Base-by-base conservation (phyloP, 2,797 vertebrate genomes). In the Balearica regulorum region DNA sequence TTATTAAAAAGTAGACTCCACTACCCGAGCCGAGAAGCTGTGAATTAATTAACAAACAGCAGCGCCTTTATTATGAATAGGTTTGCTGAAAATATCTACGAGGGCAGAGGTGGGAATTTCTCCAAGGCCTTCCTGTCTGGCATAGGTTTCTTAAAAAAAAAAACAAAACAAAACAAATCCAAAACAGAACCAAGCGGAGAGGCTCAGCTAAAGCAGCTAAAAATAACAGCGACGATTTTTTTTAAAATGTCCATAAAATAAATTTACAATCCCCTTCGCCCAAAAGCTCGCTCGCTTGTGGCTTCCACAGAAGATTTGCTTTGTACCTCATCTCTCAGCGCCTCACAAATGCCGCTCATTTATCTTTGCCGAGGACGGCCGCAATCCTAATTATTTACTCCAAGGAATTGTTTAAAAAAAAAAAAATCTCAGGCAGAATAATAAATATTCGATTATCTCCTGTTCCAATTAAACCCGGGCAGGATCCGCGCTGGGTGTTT, bases 371-470 rank as follows among this genome's bases (percentile, higher is more conserved):
- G 97, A 77, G 97, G 98, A 99, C 98, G 98, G 98, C 97, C 97
- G 97, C 98, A 98, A 98, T 99, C 98, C 98, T 98, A 99, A 99
- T 99, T 98, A 99, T 99, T 99, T 99, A 98, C 99, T 99, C 98
- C 97, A 98, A 99, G 99, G 98, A 98, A 99, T 99, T 98, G 98
- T 98, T 97, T 94, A 97, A 95, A 95, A 97, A 95, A 44, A n/a
- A 73, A 69, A 96, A 96, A 93, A 96, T 94, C 97, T 96, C 96
- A 94, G 98, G 97, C 97, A 97, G 98, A 98, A 98, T 98, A 98
- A 98, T 98, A 98, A 98, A 98, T 98, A 98, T 98, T 98, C 98
- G 98, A 98, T 98, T 98, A 98, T 99, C 98, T 98, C 96, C 91
- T 95, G 98, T 98, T 98, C 79, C 98, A 98, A 98, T 99, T 98